Base-by-base conservation (phyloP, 2,888 invertebrate species). In the Eurytoma californica region DNA sequence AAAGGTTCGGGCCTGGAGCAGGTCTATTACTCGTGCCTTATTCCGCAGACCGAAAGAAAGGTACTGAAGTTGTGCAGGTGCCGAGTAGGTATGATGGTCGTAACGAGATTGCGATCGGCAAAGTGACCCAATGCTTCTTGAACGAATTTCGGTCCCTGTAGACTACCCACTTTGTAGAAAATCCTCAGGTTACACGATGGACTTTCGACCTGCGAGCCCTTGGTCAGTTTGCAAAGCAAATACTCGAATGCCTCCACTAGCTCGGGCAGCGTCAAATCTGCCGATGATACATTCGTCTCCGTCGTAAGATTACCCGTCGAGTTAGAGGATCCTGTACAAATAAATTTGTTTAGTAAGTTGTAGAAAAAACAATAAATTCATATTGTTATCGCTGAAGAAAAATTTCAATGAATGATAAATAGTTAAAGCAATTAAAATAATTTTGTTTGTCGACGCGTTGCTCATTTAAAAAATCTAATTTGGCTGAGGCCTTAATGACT, bases 11-110 rank as follows among this genome's bases (percentile, higher is more conserved):
- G 55, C n/a, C 53, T 51, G 39, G 39, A 39, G 39, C 39, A 39
- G 39, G 39, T 39, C 53, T n/a, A 83, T 84, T 90, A 94, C 87
- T 94, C 94, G 89, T 95, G 94, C 85, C 96, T 92, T 83, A 96
- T 93, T 24, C 96, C 96, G 91, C 95, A 95, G 89, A 97, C 93
- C 82, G 96, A 96, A 84, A 97, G 92, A 91, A 95, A 95, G 86
- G 95, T 95, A 91, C 94, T 94, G 83, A 94, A 94, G 91, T 94
- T 95, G 91, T 96, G 95, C 86, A 97, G 92, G 89, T 94, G 94
- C 83, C 93, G 92, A 83, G 96, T 96, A 72, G 97, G 97, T 91
- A 96, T 92, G 81, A 95, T 92, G 16, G 95, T 95, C 84, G 94
- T 94, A 77, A 94, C 94, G 83, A 95, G 92, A 83, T 90, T 90